These are phyloP conservation scores for Gnathonemus longibarbis DNA, from an alignment of 2,113 vertebrate genomes.

Conservation along the genomic window DNA sequence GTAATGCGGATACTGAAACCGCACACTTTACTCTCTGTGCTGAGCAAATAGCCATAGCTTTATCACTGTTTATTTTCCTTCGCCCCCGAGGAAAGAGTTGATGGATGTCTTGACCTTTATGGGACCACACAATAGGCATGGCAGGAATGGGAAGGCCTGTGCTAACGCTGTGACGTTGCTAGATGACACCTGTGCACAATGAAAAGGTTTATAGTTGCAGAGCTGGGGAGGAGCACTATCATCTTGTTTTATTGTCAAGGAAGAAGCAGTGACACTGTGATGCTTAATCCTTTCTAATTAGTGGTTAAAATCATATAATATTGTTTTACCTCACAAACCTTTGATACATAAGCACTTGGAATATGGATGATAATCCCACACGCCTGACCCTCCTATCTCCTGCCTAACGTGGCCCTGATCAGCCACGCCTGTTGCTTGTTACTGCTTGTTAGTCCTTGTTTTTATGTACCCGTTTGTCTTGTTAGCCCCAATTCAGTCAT, in stretches of 20 bases:
- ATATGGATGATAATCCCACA: not conserved
- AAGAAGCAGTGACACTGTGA: not conserved
- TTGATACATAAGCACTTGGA: not conserved
- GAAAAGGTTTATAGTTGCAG: not conserved
- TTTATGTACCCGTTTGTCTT: not conserved
- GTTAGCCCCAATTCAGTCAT: not conserved
- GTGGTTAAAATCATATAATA: not conserved
- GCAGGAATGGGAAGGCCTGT: not conserved
- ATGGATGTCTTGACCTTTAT: not conserved
- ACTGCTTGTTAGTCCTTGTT: not conserved
- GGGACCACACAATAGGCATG: slow-evolving; percentile 2
- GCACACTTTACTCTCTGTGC: not conserved
- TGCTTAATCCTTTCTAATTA: not conserved
- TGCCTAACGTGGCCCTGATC: not conserved
- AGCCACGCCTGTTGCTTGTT: not conserved
- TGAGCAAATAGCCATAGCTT: not conserved
- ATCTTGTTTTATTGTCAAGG: not conserved
- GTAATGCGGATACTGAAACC: not conserved
- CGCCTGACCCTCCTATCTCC: not conserved
- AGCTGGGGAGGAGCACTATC: not conserved
- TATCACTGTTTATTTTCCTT: not conserved
- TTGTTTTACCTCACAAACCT: not conserved
- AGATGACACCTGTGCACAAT: not conserved
- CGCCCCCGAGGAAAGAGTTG: not conserved
- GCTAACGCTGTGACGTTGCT: not conserved